Percentiles rank a stretch among this genome's conserved stretches.
Conservation (phyloP, 1,140 invertebrate species). For the Cheumatopsyche charites region DNA sequence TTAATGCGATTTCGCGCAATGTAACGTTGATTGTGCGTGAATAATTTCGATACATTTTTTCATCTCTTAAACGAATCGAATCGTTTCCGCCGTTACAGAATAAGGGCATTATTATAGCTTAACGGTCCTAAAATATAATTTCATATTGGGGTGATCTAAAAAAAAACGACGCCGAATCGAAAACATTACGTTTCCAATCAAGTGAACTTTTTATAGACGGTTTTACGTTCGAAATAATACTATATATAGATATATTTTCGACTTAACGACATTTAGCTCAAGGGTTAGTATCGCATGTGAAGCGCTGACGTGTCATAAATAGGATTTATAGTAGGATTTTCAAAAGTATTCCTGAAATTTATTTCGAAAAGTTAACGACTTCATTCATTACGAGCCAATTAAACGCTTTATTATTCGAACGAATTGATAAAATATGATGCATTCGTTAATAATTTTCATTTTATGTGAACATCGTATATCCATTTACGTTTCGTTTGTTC, state of each 20-base stretch:
- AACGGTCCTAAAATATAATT: no score
- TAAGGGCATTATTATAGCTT: no score
- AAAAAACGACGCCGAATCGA: no score
- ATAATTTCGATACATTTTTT: neutral
- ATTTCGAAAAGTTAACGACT: neutral
- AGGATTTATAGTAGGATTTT: neutral
- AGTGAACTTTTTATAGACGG: neutral
- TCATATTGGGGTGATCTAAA: no score
- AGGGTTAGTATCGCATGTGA: conserved; percentile 7
- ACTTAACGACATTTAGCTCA: conserved; percentile 7
- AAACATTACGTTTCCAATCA: neutral
- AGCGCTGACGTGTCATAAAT: neutral
- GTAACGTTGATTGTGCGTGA: conserved; percentile 8
- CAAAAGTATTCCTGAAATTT: neutral
- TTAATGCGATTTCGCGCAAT: no score
- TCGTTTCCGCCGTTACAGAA: no score
- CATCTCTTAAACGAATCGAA: no score
- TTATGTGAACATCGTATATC: neutral
- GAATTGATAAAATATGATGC: conserved; percentile 4
- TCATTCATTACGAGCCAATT: no score
- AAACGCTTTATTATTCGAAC: no score
- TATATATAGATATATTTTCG: conserved; percentile 1
- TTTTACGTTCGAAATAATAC: neutral
- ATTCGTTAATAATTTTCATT: neutral
- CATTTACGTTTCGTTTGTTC: conserved; percentile 14